Evolutionary conservation across 2,797 vertebrate species (phyloP).

Genomic region (Ciconia nigra): DNA sequence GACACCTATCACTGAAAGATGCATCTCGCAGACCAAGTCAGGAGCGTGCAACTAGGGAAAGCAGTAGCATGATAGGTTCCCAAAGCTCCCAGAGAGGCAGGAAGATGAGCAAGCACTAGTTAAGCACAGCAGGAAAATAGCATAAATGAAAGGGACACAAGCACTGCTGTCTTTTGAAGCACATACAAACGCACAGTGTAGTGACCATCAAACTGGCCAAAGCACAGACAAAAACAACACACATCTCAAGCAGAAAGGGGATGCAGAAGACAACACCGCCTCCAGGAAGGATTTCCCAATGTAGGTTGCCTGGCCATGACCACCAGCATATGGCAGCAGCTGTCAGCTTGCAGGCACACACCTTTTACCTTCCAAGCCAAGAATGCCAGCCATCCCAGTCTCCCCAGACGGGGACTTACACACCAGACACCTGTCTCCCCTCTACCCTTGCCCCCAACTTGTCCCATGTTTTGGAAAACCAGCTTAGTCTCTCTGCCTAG

Average conservation of each 20-base stretch:
- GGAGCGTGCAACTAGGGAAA: fast-evolving
- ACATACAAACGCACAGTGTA: background rate
- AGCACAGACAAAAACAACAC: background rate
- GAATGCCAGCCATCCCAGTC: background rate
- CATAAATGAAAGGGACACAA: background rate
- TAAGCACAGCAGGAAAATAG: background rate
- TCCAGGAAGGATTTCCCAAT: background rate
- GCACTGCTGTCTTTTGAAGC: background rate
- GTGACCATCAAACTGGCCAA: background rate
- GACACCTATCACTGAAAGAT: background rate
- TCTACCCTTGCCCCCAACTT: background rate
- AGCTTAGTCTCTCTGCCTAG: background rate
- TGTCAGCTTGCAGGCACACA: background rate
- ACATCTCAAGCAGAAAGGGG: background rate
- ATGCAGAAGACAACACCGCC: background rate
- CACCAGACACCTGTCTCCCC: background rate
- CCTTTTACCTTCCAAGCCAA: background rate
- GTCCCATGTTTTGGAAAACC: background rate
- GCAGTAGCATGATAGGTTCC: background rate
- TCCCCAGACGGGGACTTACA: background rate
- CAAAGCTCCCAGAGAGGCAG: background rate
- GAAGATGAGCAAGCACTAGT: background rate
- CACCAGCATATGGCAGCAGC: background rate
- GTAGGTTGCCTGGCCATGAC: background rate
- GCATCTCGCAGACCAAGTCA: fast-evolving